phyloP scores from a whole-genome alignment of 2,888 invertebrate genomes.

The Drosophila demipolita region DNA sequence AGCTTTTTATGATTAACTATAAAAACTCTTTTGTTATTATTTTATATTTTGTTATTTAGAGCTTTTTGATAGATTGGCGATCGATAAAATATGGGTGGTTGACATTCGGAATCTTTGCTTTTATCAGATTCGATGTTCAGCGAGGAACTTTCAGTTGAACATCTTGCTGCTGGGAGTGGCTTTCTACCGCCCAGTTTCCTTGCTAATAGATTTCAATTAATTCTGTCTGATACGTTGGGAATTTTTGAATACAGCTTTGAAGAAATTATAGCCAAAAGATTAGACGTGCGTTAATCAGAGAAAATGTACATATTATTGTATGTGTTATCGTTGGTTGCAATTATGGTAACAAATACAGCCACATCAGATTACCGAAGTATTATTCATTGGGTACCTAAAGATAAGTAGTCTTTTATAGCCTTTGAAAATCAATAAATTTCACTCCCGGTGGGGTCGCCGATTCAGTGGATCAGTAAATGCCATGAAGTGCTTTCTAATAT shows the following conservation, averaged over 20 bases:
- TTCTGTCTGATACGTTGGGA: neutral
- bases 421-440: slow-evolving; percentile 60
- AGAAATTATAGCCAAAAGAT: neutral
- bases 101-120: slow-evolving; percentile 26
- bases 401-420: slow-evolving; percentile 22
- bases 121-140: neutral
- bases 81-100: slow-evolving; percentile 42
- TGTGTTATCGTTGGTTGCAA: neutral
- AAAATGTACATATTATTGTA: neutral
- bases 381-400: neutral
- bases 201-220: slow-evolving; percentile 44
- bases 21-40: slow-evolving; percentile 23
- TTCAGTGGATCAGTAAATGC: slow-evolving; percentile 36
- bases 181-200: slow-evolving; percentile 28
- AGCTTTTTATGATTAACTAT: neutral
- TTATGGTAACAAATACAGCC: neutral
- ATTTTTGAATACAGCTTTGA: neutral
- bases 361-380: neutral
- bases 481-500: slow-evolving; percentile 60
- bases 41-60: neutral
- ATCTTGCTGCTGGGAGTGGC: slow-evolving; percentile 33
- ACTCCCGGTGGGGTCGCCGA: slow-evolving; percentile 7
- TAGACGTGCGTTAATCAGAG: neutral
- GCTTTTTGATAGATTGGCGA: slow-evolving; percentile 3
- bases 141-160: slow-evolving; percentile 50